Base-by-base conservation (phyloP, 1,140 invertebrate species). In the Microplitis mediator region DNA sequence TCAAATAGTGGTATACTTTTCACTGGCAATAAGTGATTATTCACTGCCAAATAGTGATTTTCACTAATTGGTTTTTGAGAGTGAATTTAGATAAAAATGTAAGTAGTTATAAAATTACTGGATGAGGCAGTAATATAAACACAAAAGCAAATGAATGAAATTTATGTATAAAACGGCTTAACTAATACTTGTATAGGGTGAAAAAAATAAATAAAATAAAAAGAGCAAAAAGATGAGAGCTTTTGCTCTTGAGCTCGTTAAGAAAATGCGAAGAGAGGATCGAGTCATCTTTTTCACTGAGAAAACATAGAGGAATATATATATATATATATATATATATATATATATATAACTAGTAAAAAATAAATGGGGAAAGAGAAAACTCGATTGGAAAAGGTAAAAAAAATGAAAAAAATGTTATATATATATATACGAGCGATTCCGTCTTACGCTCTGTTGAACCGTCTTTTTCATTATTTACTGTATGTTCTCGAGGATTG, bases 211-310 rank as follows among this genome's bases (percentile, higher is more conserved):
- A 34, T 11, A 62, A 62, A 35, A 36, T 11, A 13, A 23, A 23
- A 60, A 32, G 58, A 23, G 31, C 9, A 60, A 35, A 34, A 36
- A 62, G 34, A 62, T 35, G 14, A 36, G 35, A 62, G 13, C 39
- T 54, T 54, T 67, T 50, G n/a, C 65, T 67, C 50, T 54, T 39
- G 50, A 13, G 14, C 65, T 67, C 65, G 50, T 67, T 67, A 67
- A 31, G 65, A 54, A 67, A 67, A 54, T 54, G 65, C 65, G 65
- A 67, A 36, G 32, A 54, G 23, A 54, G 65, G 39, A 65, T 52
- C 50, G 65, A 67, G 65, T 54, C 51, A 31, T 67, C 50, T 39
- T 54, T 67, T 52, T 67, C 45, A 9, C 39, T 51, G 39, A 31
- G 4, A 36, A 39, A 32, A 23, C 16, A 51, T 35, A 35, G 60